phyloP scores from a whole-genome alignment of 2,797 vertebrate genomes.

The Acipenser transmontanus region DNA sequence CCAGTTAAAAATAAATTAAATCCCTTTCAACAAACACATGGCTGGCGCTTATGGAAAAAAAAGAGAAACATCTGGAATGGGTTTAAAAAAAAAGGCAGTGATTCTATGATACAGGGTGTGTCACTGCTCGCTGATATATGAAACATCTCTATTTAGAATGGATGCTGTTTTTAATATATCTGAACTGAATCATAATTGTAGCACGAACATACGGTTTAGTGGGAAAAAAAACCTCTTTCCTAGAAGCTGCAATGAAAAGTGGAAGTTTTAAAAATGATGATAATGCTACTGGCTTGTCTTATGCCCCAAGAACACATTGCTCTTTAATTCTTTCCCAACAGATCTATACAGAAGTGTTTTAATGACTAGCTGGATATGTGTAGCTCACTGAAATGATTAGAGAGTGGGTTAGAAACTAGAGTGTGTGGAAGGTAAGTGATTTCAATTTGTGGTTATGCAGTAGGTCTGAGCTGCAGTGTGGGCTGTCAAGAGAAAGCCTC shows the following conservation, averaged over 20 bases:
- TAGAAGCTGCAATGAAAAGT: constrained; percentile 27
- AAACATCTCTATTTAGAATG: constrained; percentile 13
- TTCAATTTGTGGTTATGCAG: no score
- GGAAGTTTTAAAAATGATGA: no score
- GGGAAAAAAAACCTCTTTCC: constrained; percentile 52
- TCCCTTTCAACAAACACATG: constrained; percentile 14
- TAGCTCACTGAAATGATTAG: no score
- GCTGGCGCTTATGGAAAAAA: constrained; percentile 11
- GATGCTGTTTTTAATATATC: constrained; percentile 45
- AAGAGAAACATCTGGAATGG: constrained; percentile 20
- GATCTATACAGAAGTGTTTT: no score
- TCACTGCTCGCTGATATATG: constrained; percentile 20
- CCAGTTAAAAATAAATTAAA: constrained; percentile 17
- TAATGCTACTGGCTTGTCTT: constrained; percentile 19
- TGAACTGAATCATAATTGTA: constrained; percentile 31
- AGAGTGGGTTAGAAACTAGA: no score
- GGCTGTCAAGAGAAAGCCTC: no score
- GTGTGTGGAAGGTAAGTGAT: no score
- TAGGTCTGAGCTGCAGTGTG: no score
- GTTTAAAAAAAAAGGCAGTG: constrained; percentile 10
- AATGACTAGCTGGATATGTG: no score
- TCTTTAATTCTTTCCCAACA: no score
- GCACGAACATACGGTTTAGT: constrained; percentile 36
- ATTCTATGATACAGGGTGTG: constrained; percentile 14
- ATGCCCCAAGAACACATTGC: no score